Evolutionary conservation across 64 coral and sea anemone genomes (phyloP), one percentile per base, ranked within the genome.

Genomic region (Astreopora myriophthalma): DNA sequence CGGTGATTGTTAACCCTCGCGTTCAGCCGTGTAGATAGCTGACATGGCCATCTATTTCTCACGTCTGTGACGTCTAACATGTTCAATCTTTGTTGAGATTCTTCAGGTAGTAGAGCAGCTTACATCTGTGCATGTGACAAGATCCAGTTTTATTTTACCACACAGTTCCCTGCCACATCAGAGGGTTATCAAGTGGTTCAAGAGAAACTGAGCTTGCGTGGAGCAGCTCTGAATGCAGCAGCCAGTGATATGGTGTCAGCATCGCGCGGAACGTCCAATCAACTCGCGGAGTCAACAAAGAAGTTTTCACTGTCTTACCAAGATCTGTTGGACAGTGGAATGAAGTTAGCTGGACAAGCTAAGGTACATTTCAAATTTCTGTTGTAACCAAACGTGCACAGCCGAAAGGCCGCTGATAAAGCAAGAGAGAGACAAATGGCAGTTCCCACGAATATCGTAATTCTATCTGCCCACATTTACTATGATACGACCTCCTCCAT

Each of bases 261-360:
- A 3, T 99, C 97, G 33, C 97, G 97, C 85, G 97, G 97, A 87
- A 62, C 94, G 38, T 88, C 91, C n/a, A 99, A 99, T 80, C 89
- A 99, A 69, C 91, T 99, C 2, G 97, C 94, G 8, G 93, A 79
- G 8, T 99, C 97, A 0, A 96, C 97, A 14, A 95, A 99, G 91
- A 99, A 99, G 75, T 99, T 96, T 52, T 99, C 97, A 61, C 40
- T 66, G 19, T 99, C 97, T 0, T 99, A 96, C 66, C 94, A 99
- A 80, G 76, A 96, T 74, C 79, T 99, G 8, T 35, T 99, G 35
- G 77, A 99, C 57, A 95, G 94, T 24, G 87, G 97, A 76, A 42
- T 99, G 86, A 95, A 88, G 10, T 87, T 99, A 28, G 97, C 97
- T 88, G 97, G 97, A 31, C 97, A 99, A 69, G 84, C 97, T 6